Percentiles rank a stretch among this genome's conserved stretches.
Evolutionary conservation across 2,113 vertebrate species (phyloP).

Genomic region (Corythornis madagascariensis): DNA sequence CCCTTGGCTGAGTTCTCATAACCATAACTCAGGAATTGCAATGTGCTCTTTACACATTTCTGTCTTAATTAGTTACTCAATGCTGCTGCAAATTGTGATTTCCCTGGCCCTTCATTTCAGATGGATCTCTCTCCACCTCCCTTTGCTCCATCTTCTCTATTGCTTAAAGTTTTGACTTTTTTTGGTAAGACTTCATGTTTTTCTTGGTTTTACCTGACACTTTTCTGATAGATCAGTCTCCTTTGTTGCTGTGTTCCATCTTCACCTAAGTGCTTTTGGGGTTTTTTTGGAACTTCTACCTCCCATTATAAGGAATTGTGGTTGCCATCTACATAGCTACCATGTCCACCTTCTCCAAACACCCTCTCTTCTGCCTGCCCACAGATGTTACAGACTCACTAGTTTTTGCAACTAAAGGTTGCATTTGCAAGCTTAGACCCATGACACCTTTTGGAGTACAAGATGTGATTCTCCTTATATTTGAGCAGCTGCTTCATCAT

Average conservation of each 20-base stretch:
- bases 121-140: neutral
- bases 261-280: neutral
- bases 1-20: neutral
- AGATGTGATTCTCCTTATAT: neutral
- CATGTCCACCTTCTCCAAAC: neutral
- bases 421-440: neutral
- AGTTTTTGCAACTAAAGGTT: too few species aligned
- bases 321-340: neutral
- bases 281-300: neutral
- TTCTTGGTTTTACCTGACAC: neutral
- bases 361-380: neutral
- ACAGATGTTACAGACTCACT: neutral
- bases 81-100: neutral
- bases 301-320: neutral
- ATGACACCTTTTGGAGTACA: neutral
- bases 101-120: neutral
- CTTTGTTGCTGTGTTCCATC: neutral
- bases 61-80: neutral
- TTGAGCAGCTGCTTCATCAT: neutral
- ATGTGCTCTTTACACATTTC: neutral
- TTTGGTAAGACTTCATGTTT: neutral
- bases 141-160: neutral
- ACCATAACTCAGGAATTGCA: neutral
- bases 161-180: neutral
- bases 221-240: neutral